Conservation (phyloP, 2,113 vertebrate genomes). For the Etia nguti region DNA sequence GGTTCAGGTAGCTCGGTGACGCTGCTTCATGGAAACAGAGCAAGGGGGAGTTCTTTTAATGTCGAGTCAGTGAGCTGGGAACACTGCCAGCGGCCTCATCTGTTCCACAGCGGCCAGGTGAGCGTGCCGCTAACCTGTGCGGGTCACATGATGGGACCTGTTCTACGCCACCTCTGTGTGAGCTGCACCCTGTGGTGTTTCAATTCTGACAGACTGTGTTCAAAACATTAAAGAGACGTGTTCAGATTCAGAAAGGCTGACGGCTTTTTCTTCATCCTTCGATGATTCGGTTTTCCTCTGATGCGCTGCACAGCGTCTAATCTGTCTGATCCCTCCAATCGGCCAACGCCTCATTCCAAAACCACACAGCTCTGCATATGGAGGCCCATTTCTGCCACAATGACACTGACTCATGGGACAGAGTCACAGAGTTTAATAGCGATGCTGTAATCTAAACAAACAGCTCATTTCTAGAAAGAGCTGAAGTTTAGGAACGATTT, state of each 20-base stretch:
- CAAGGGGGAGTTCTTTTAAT: not conserved
- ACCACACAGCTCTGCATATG: not conserved
- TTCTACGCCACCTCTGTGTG: slow-evolving; percentile 19
- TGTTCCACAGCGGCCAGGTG: not conserved
- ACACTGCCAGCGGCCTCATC: slow-evolving; percentile 9
- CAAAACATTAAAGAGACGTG: slow-evolving; percentile 63
- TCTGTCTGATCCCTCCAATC: not conserved
- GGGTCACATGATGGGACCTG: slow-evolving; percentile 8
- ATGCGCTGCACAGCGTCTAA: not conserved
- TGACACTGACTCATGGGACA: not conserved
- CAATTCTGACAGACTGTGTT: slow-evolving; percentile 59
- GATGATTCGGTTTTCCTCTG: not conserved
- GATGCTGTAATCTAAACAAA: not conserved
- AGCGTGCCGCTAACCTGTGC: not conserved
- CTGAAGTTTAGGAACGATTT: not conserved
- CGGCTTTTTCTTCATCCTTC: not conserved
- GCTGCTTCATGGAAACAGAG: not conserved
- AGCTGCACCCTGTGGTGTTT: slow-evolving; percentile 55
- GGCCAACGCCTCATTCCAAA: not conserved
- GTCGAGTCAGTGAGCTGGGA: not conserved
- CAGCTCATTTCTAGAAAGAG: not conserved
- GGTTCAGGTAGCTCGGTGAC: not conserved
- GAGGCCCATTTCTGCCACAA: not conserved
- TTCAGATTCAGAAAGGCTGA: not conserved
- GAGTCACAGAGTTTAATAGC: not conserved